phyloP scores from a whole-genome alignment of 2,113 vertebrate species.

The Pygoscelis antarcticus region DNA sequence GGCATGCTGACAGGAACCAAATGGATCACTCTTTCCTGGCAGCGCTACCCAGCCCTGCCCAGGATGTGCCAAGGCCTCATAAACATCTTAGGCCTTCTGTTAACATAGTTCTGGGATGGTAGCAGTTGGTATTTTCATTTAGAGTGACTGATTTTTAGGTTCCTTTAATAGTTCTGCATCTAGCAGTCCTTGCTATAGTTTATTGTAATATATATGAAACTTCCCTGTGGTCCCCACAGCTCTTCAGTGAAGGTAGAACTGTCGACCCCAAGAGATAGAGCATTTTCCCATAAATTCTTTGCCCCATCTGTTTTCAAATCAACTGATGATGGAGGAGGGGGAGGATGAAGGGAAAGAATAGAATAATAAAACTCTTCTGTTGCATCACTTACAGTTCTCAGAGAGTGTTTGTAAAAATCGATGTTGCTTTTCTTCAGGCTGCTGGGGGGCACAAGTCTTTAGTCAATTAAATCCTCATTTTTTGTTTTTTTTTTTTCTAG shows the following conservation, averaged over 20 bases:
- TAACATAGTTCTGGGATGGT: not conserved
- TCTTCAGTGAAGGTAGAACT: not conserved
- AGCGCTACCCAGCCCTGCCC: not conserved
- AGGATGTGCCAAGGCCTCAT: not conserved
- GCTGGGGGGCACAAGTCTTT: not conserved
- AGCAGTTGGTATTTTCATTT: not conserved
- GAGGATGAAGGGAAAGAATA: not conserved
- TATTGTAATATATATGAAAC: not conserved
- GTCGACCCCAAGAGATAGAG: not conserved
- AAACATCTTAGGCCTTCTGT: not conserved
- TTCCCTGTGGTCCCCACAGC: not conserved
- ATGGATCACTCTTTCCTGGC: not conserved
- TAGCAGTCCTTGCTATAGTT: not conserved
- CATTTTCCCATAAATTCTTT: not conserved
- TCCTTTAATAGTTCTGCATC: not conserved
- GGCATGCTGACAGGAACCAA: not conserved
- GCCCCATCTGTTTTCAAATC: not conserved
- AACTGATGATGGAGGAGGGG: not conserved
- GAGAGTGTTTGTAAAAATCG: not conserved
- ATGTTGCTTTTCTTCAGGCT: not conserved
- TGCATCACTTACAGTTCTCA: not conserved
- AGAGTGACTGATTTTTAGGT: not conserved
- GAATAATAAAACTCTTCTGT: not conserved
- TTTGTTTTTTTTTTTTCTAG: not conserved
- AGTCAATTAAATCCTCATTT: slow-evolving; percentile 2